Base-by-base conservation (phyloP, 2,888 invertebrate species). In the Thelaira solivaga region DNA sequence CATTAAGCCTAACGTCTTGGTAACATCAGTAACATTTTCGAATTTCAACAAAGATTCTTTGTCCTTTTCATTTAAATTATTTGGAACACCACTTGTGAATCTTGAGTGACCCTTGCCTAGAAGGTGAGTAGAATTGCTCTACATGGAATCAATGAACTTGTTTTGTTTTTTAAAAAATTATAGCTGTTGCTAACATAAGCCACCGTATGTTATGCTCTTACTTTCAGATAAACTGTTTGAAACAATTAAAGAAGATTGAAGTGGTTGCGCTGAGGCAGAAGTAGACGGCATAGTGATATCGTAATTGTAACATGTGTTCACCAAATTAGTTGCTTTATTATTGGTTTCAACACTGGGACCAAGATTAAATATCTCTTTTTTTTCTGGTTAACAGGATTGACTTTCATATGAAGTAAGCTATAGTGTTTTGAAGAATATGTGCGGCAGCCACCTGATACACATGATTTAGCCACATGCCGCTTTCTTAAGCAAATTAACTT, bases 41-140 rank as follows among this genome's bases (percentile, higher is more conserved):
- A 64, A 64, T 26, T 64, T 51, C 2, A 79, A 22, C 55, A 67
- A 61, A 4, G 36, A 13, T 36, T 36, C 13, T 8, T 13, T 13
- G 16, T 59, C 29, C 31, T 64, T 65, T 3, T 53, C 34, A 31
- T 69, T 39, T 0, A 47, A 2, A 4, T 39, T 59, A 13, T 45
- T 75, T 80, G 0, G 75, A 80, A 18, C 80, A 75, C 80, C 81
- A 83, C 59, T 82, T 83, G 18, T 76, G 31, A 2, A 77, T 51
- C 4, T 76, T n/a, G n/a, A n/a, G n/a, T n/a, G n/a, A 39, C 34
- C 80, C 76, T 18, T 41, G 16, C 8, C 36, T 29, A 10, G n/a
- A n/a, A n/a, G n/a, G n/a, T n/a, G n/a, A n/a, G n/a, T n/a, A n/a
- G n/a, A n/a, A n/a, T n/a, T n/a, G n/a, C n/a, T n/a, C n/a, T n/a